Evolutionary conservation across 2,113 vertebrate genomes (phyloP), one percentile per base, ranked within the genome.

Genomic region (Sinocyclocheilus anshuiensis): DNA sequence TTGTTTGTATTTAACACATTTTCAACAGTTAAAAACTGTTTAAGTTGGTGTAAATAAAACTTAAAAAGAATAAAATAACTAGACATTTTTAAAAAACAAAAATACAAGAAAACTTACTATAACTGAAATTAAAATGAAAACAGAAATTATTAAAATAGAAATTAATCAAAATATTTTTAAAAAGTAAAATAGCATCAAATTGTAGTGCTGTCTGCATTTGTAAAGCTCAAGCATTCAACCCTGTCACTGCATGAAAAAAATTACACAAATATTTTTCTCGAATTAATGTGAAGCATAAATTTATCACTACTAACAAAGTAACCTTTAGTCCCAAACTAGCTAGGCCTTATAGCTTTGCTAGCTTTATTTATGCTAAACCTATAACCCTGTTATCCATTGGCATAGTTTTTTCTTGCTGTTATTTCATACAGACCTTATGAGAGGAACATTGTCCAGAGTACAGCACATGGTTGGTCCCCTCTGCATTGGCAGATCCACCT

Each of bases 391-490:
- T 72, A 22, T 9, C 36, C 36, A 42, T 42, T 12, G 9, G 20
- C 4, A 6, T 1, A 11, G 16, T 26, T 65, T 71, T 39, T 72
- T 72, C 69, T 72, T 22, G 10, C n/a, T 50, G 45, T 26, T 24
- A 45, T 13, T 24, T 81, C 4, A n/a, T 67, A 90, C 93, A 85
- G 77, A 94, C 94, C 94, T 95, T 91, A 95, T 95, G 79, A 95
- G 93, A 79, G 94, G 94, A 86, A 95, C 91, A 82, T 94, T 93
- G 78, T 95, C 94, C 61, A 95, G 91, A 5, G 94, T 95, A 92
- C 94, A 95, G 92, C 94, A 95, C 83, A 94, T 82, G 20, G 89
- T 92, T 45, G 92, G 91, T 33, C 94, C 94, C 0, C 89, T 94
- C 93, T 95, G 94, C 86, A 93, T 83, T 84, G 90, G 86, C 72